Evolutionary conservation across 2,797 vertebrate species (phyloP), one percentile per base, ranked within the genome.

Genomic region (Rhinella marina): DNA sequence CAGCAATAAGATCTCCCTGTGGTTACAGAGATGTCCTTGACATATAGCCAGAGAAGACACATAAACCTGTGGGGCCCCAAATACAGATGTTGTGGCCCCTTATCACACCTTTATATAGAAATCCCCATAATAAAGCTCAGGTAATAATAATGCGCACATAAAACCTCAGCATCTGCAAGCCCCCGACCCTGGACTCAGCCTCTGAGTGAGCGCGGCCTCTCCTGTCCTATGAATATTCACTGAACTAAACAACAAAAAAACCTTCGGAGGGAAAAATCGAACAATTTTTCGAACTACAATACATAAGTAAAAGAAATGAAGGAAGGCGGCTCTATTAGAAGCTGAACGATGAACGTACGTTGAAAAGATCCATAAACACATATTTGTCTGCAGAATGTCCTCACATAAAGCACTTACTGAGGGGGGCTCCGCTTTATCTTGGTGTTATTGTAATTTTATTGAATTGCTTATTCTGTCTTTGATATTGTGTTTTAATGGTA

Each of bases 401-500:
- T 94, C 94, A 94, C 94, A 96, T 96, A 95, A 96, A 96, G 95
- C 94, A 92, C 94, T 95, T 96, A 96, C 95, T 96, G 95, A 95
- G 95, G 95, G 94, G 95, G 92, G 93, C 95, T 94, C 95, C 94
- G 93, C 95, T 96, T 96, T 95, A 95, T 95, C 94, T 95, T 95
- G 93, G 95, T 94, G 94, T 95, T 96, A 95, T 95, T 95, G 95
- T 96, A 95, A 95, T 96, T 96, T 96, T 95, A 96, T 95, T 95
- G 95, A 96, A 96, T 96, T 96, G 95, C 95, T 96, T 96, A 96
- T 96, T 95, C 95, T 94, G 95, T 96, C 95, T 95, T 96, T 96
- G 95, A 96, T 96, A 96, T 96, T 95, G 95, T 95, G 93, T 95
- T 96, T 96, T 95, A 96, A 96, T 95, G 94, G 94, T 94, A 94